Base-by-base conservation (phyloP, 2,888 invertebrate genomes). In the Monochamus alternatus region DNA sequence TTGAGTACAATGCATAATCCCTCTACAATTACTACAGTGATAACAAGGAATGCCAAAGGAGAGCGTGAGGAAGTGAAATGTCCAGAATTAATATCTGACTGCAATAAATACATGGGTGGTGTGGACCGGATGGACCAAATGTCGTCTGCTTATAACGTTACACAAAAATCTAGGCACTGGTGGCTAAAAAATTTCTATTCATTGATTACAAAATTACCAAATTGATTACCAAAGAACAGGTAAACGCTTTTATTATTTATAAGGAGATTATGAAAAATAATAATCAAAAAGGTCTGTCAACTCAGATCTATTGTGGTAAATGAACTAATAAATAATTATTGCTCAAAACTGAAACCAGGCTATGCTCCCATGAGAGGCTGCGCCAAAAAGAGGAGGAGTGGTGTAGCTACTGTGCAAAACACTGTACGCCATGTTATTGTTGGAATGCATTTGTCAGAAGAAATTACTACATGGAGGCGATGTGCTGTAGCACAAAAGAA, bases 401-500 rank as follows among this genome's bases (percentile, higher is more conserved):
- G 59, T 8, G 7, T 30, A 22, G 3, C 8, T 22, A 5, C 8
- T 8, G 31, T 30, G 10, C 30, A 22, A 5, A 59, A 30, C 22
- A 59, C 31, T 5, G 30, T 59, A 30, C 58, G 58, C 7, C 58
- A 58, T 14, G 12, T 22, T 14, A 30, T 31, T 59, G 59, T 59
- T 59, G 30, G 59, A 30, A 59, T 8, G 7, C 59, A 59, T 31
- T 30, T 59, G 8, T 31, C 59, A 5, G 59, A 59, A 59, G 2
- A 8, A 10, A 59, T 59, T 30, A 2, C 59, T 5, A 58, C 14
- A 10, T 59, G 30, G 22, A 59, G 59, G 7, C 14, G 59, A 59
- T 58, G 58, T 58, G 22, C n/a, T 58, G 59, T 31, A 59, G 59
- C 10, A 59, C 8, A 8, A 59, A 59, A 10, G 59, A 59, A 59